Conservation (phyloP, 2,888 invertebrate genomes). For the Incurvaria masculella region DNA sequence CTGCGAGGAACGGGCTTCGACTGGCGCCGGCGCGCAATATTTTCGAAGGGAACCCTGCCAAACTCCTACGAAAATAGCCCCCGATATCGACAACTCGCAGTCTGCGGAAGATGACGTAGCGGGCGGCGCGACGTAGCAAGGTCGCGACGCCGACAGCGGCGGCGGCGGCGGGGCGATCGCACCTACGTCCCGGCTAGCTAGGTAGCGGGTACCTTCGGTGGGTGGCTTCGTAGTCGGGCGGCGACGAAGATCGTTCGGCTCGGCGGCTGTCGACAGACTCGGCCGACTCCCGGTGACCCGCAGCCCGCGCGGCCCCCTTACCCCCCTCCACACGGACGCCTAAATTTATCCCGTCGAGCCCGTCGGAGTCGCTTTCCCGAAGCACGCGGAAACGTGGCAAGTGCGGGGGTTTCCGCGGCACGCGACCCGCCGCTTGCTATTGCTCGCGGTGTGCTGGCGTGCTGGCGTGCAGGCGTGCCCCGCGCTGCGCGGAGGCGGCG, state of each 20-base stretch:
- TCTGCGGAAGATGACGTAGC: slow-evolving; percentile 26
- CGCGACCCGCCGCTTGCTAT: background rate
- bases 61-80: slow-evolving; percentile 49
- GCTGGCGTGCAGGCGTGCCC: no score
- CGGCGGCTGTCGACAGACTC: slow-evolving; percentile 51
- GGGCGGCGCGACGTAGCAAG: slow-evolving; percentile 47
- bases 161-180: slow-evolving; percentile 8
- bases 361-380: slow-evolving; percentile 11
- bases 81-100: slow-evolving; percentile 19
- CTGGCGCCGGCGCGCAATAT: slow-evolving; percentile 16
- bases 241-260: slow-evolving; percentile 40
- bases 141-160: slow-evolving; percentile 29
- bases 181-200: no score
- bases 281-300: slow-evolving; percentile 53
- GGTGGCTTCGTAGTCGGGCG: slow-evolving; percentile 34
- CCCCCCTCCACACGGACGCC: background rate
- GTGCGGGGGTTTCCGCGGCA: background rate
- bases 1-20: slow-evolving; percentile 27
- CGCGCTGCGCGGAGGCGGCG: slow-evolving; percentile 1
- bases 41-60: slow-evolving; percentile 42
- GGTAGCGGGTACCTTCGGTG: slow-evolving; percentile 18
- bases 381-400: background rate
- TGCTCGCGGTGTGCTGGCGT: no score
- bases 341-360: slow-evolving; percentile 3
- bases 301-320: slow-evolving; percentile 22